Evolutionary conservation across 2,797 vertebrate species (phyloP).

Genomic region (Neosilurus mollespiculum): DNA sequence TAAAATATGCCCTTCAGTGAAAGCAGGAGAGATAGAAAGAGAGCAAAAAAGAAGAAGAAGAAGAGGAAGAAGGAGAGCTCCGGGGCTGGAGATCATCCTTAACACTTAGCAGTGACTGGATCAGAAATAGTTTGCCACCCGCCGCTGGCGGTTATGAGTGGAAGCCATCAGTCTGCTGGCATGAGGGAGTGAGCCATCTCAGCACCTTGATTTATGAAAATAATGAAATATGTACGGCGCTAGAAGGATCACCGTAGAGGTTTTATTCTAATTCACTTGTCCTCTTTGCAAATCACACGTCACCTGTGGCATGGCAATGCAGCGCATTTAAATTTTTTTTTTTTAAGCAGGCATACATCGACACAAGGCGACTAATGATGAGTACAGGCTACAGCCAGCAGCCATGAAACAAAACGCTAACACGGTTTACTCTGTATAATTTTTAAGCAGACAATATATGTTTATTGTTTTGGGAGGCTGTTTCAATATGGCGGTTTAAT

Average conservation of each 20-base stretch:
- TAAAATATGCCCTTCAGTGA: slow-evolving; percentile 48
- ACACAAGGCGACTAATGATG: slow-evolving; percentile 31
- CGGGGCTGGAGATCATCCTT: slow-evolving; percentile 55
- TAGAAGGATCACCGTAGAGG: slow-evolving; percentile 94
- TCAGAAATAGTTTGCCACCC: slow-evolving; percentile 55
- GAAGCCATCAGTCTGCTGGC: slow-evolving; percentile 50
- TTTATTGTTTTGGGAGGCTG: neutral
- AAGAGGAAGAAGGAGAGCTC: neutral
- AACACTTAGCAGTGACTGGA: slow-evolving; percentile 57
- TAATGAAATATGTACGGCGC: slow-evolving; percentile 91
- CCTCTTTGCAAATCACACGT: slow-evolving; percentile 98
- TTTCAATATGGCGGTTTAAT: slow-evolving; percentile 13
- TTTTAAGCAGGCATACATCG: neutral
- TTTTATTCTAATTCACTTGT: slow-evolving; percentile 99
- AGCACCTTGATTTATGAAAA: slow-evolving; percentile 90
- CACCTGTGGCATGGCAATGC: slow-evolving; percentile 84
- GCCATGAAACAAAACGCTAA: slow-evolving; percentile 22
- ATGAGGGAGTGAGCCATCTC: slow-evolving; percentile 83
- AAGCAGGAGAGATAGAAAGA: slow-evolving; percentile 47
- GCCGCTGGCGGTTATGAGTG: slow-evolving; percentile 48
- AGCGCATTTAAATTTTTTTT: neutral
- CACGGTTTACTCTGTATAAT: neutral
- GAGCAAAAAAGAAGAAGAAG: neutral
- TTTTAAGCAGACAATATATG: slow-evolving; percentile 13
- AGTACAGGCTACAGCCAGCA: slow-evolving; percentile 23